phyloP scores from a whole-genome alignment of 1,140 invertebrate species.

The Megalopta genalis region DNA sequence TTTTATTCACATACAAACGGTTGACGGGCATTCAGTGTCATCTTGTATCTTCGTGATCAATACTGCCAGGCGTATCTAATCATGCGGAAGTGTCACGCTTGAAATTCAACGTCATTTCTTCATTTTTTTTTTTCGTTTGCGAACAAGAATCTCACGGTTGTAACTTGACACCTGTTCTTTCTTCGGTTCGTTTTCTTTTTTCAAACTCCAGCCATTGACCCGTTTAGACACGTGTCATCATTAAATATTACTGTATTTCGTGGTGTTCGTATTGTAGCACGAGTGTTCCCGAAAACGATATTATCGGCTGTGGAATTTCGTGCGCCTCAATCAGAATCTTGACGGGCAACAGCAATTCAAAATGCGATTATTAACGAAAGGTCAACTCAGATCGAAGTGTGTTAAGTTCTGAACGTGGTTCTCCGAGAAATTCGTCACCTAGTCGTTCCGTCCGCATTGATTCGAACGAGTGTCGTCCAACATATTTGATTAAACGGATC shows the following conservation, averaged over 20 bases:
- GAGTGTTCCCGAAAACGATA: neutral
- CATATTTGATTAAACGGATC: neutral
- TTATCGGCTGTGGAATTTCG: neutral
- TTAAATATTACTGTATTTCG: constrained; percentile 21
- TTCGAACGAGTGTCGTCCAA: neutral
- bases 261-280: neutral
- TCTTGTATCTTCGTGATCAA: constrained; percentile 21
- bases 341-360: neutral
- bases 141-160: constrained; percentile 22
- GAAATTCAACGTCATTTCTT: constrained; percentile 18
- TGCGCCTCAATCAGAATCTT: neutral
- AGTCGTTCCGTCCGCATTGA: too few species aligned
- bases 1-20: neutral
- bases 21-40: neutral
- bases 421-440: neutral
- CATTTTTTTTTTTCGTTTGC: neutral
- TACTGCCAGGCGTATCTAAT: constrained; percentile 28
- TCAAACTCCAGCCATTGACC: constrained; percentile 34
- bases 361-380: constrained; percentile 29
- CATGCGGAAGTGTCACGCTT: constrained; percentile 42
- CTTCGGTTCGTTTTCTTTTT: neutral
- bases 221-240: constrained; percentile 44
- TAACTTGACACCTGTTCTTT: constrained; percentile 33
- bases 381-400: constrained; percentile 5
- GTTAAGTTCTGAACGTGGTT: neutral